Evolutionary conservation across 2,888 invertebrate genomes (phyloP).

Genomic region (Thymelicus sylvestris): DNA sequence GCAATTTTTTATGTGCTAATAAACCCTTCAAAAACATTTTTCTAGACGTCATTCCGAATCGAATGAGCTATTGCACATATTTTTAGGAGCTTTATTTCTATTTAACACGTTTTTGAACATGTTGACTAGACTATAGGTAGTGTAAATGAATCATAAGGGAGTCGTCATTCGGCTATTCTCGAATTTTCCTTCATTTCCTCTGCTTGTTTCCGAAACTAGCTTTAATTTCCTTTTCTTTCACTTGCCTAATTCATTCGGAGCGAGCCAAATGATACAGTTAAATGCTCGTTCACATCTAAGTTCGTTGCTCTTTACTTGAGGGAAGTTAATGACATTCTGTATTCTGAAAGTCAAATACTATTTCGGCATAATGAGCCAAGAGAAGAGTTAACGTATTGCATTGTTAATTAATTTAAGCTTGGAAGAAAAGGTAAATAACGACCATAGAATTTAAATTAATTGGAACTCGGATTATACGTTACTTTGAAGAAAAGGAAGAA

Average conservation of each 20-base stretch:
- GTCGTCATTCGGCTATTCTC: background rate
- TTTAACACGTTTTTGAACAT: no score
- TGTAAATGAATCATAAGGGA: slow-evolving; percentile 8
- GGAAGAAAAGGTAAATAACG: slow-evolving; percentile 1
- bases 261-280: slow-evolving; percentile 28
- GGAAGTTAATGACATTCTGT: slow-evolving; percentile 13
- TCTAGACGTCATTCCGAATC: no score
- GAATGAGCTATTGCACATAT: no score
- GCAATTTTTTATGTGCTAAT: no score
- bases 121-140: no score
- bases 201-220: background rate
- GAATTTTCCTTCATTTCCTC: slow-evolving; percentile 7
- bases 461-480: background rate
- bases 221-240: slow-evolving; percentile 29
- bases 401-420: slow-evolving; percentile 4
- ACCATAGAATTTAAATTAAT: slow-evolving; percentile 1
- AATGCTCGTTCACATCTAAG: slow-evolving; percentile 25
- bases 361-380: slow-evolving; percentile 26
- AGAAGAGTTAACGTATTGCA: slow-evolving; percentile 1
- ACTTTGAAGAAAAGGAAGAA: background rate
- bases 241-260: slow-evolving; percentile 23
- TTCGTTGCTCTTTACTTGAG: slow-evolving; percentile 21
- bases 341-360: slow-evolving; percentile 27
- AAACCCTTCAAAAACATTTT: no score
- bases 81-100: no score